Percentiles rank a stretch among this genome's conserved stretches.
Conservation (phyloP, 2,797 vertebrate species). For the Lepus townsendii region DNA sequence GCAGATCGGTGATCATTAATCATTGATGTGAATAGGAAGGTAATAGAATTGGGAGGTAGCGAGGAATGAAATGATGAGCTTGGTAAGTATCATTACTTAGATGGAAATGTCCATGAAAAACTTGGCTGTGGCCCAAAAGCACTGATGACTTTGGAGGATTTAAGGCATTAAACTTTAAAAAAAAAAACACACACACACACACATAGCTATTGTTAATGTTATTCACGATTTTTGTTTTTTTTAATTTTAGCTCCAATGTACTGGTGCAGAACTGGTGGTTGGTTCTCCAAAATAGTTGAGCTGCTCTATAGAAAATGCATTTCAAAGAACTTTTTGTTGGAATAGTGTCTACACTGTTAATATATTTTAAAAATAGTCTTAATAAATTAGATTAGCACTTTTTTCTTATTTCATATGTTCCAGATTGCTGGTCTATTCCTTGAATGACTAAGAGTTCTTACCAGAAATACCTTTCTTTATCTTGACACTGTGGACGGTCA, state of each 20-base stretch:
- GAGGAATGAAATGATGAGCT: neutral
- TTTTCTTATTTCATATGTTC: conserved; percentile 29
- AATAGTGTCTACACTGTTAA: neutral
- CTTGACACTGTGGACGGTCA: neutral
- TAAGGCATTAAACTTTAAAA: neutral
- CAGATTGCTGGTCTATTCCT: conserved; percentile 10
- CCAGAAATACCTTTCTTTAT: neutral
- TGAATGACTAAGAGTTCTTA: neutral
- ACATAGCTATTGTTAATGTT: neutral
- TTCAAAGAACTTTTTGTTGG: neutral
- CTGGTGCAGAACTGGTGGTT: accelerated
- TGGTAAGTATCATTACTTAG: neutral
- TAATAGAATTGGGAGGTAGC: neutral
- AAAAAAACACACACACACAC: neutral
- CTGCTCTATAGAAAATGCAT: neutral
- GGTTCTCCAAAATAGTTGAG: neutral
- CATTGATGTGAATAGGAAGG: neutral
- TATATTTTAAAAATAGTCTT: neutral
- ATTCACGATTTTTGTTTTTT: neutral
- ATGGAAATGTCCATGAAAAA: neutral
- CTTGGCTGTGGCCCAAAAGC: neutral
- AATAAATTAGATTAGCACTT: neutral
- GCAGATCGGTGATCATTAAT: neutral
- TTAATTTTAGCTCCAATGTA: neutral
- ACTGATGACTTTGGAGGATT: neutral